Evolutionary conservation across 2,113 vertebrate genomes (phyloP), one percentile per base, ranked within the genome.

Genomic region (Paradoxurus hermaphroditus): DNA sequence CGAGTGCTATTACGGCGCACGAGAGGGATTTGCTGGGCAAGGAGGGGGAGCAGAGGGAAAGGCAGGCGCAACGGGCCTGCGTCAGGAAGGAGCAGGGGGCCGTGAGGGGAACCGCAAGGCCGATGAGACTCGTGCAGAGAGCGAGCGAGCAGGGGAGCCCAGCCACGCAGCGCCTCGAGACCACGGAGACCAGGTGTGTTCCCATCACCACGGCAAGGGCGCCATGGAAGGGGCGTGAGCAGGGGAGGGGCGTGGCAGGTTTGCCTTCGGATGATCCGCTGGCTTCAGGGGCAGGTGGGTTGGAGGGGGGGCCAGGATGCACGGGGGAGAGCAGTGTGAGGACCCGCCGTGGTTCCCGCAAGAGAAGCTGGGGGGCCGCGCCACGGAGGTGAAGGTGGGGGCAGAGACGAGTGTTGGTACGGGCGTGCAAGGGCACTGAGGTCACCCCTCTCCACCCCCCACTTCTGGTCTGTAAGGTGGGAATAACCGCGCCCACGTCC

Each of bases 251-350:
- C 41, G 25, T 2, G n/a, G 84, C 15, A 3, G n/a, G 51, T 86
- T 4, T 63, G 44, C 36, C 29, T 36, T 23, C 53, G 46, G 44
- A 86, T 70, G 70, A 53, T 15, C 21, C 6, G 44, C 41, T 13
- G n/a, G 95, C 44, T 86, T 62, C 51, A 36, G 70, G 2, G 9
- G 59, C 8, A 44, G 16, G 70, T 0, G 51, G 59, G 29, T 36
- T 16, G 44, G 44, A 65, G 68, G 13, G 39, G 18, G 15, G 39
- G 9, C 56, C 27, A 19, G 53, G 29, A 73, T 1, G 10, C 27
- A 2, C 5, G 21, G 0, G 1, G 7, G 44, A 75, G 15, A 49
- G 25, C n/a, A 49, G 3, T 14, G 15, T n/a, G 16, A 84, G 49
- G 86, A 31, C 7, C 56, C 3, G 0, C 67, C 1, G 29, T 4